phyloP scores from a whole-genome alignment of 2,888 invertebrate species.

The Sesia bembeciformis region DNA sequence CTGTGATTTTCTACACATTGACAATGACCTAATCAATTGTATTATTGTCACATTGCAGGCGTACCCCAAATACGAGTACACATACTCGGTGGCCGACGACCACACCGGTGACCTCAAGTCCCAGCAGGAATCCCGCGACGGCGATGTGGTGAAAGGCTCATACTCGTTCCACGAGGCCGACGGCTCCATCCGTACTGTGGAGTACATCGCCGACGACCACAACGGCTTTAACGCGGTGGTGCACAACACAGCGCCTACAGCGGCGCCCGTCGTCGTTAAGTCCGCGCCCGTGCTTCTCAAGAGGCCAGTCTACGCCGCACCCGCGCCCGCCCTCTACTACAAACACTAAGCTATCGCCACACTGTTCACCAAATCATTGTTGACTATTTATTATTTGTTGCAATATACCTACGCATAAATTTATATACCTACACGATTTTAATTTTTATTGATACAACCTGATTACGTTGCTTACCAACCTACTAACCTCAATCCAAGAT shows the following conservation, averaged over 20 bases:
- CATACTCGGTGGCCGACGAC: constrained; percentile 65
- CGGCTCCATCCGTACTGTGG: constrained; percentile 63
- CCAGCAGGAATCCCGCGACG: constrained; percentile 63
- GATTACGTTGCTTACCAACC: too few relatives aligned
- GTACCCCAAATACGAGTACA: constrained; percentile 54
- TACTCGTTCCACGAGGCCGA: constrained; percentile 66
- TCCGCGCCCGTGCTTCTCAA: constrained; percentile 31
- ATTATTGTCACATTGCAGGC: constrained; percentile 15
- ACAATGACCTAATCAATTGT: background rate
- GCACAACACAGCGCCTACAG: constrained; percentile 42
- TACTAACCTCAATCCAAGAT: too few relatives aligned
- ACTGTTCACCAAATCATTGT: constrained; percentile 11
- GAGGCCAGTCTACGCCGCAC: constrained; percentile 21
- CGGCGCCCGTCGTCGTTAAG: constrained; percentile 37
- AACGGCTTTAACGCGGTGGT: constrained; percentile 54
- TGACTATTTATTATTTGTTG: constrained; percentile 35
- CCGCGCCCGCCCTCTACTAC: constrained; percentile 40
- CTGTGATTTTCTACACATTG: background rate
- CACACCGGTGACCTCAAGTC: constrained; percentile 69
- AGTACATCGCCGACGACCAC: constrained; percentile 67
- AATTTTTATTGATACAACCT: too few relatives aligned
- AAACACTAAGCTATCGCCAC: background rate
- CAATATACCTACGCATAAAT: constrained; percentile 3
- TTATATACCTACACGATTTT: too few relatives aligned
- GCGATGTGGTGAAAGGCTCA: constrained; percentile 64